A percentile compares a stretch with the other conserved stretches of the same genome.
phyloP scores from a whole-genome alignment of 2,888 invertebrate species.

The Aphelenchoides bicaudatus region DNA sequence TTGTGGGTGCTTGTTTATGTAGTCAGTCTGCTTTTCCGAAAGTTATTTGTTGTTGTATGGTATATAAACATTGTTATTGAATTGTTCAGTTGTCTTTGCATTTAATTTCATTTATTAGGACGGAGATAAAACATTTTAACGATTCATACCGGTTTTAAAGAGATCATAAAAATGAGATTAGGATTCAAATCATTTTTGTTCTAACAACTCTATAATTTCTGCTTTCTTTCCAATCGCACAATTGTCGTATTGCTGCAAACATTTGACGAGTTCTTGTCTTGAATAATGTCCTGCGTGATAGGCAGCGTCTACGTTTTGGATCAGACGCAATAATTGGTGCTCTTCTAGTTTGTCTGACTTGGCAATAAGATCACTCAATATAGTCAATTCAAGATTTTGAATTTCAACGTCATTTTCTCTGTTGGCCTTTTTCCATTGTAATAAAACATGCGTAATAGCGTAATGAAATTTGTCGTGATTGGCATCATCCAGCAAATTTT shows the following conservation, averaged over 20 bases:
- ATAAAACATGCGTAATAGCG: slow-evolving; percentile 3
- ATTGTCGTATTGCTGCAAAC: neutral
- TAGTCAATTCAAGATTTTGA: neutral
- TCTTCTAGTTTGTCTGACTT: slow-evolving; percentile 12
- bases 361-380: slow-evolving; percentile 6
- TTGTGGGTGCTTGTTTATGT: neutral
- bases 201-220: neutral
- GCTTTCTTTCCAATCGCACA: neutral
- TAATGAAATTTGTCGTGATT: slow-evolving; percentile 12
- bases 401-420: neutral
- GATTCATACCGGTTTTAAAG: too few relatives aligned
- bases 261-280: neutral
- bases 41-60: too few relatives aligned
- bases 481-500: neutral
- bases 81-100: too few relatives aligned
- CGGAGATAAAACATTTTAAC: neutral
- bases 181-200: neutral
- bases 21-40: too few relatives aligned
- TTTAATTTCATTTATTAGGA: neutral
- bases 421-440: neutral
- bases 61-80: too few relatives aligned
- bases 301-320: slow-evolving; percentile 1
- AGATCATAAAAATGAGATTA: neutral
- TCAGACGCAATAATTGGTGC: neutral
- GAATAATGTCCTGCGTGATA: neutral